A percentile compares a stretch with the other conserved stretches of the same genome.
phyloP scores from a whole-genome alignment of 2,113 vertebrate species.

The Pyxicephalus adspersus region DNA sequence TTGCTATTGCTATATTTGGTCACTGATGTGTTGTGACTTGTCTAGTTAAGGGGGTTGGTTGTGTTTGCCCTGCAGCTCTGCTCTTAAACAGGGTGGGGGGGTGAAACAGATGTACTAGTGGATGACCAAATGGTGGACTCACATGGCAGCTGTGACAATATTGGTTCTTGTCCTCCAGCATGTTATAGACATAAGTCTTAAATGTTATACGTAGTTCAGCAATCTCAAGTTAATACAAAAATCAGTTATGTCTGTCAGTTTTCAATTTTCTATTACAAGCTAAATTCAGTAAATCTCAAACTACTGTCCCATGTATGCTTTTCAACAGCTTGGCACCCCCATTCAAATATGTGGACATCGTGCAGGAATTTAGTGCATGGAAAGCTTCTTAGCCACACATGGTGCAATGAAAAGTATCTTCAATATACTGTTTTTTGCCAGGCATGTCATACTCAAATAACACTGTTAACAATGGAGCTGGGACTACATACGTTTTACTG shows the following conservation, averaged over 20 bases:
- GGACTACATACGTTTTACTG: no score
- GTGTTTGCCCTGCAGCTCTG: conserved; percentile 33
- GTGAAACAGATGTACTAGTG: conserved; percentile 39
- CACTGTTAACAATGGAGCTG: no score
- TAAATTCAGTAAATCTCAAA: no score
- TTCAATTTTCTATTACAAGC: no score
- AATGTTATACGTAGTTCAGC: not conserved
- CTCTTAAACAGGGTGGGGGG: conserved; percentile 17
- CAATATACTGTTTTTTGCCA: no score
- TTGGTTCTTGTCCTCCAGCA: conserved; percentile 20
- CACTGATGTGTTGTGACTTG: conserved; percentile 45
- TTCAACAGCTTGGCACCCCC: no score
- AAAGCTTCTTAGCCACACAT: no score
- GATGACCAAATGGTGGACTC: conserved; percentile 37
- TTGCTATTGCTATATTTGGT: conserved; percentile 43
- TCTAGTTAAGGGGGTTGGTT: conserved; percentile 27
- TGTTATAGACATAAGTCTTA: conserved; percentile 11
- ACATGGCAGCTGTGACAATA: conserved; percentile 44
- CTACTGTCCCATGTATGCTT: no score
- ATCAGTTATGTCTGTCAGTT: not conserved
- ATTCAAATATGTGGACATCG: no score
- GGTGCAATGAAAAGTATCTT: no score
- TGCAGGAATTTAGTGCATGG: no score
- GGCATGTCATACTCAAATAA: no score
- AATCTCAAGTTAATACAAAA: not conserved